phyloP scores from a whole-genome alignment of 2,113 vertebrate species.

The Octodon degus region DNA sequence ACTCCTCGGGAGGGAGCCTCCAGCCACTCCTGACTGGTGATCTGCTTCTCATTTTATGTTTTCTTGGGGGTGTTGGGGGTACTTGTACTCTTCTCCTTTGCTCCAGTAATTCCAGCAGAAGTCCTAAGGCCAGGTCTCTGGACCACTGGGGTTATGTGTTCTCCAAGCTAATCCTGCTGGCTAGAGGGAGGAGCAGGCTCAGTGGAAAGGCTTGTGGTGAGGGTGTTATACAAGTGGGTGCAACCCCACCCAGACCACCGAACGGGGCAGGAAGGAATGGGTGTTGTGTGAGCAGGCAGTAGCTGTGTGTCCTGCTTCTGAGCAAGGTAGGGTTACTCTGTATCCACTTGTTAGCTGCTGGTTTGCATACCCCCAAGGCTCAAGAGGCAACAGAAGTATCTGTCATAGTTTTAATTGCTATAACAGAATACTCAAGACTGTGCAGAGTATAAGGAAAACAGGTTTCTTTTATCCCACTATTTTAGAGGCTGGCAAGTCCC shows the following conservation, averaged over 20 bases:
- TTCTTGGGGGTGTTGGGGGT: background rate
- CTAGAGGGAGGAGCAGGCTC: background rate
- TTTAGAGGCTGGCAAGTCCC: background rate
- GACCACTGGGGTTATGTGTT: background rate
- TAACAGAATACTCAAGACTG: background rate
- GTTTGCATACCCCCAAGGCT: background rate
- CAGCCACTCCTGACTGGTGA: rapidly evolving
- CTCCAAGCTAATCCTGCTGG: background rate
- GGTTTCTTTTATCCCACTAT: background rate
- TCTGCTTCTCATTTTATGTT: background rate
- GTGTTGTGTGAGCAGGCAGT: background rate
- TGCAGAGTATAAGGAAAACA: background rate
- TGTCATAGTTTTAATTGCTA: background rate
- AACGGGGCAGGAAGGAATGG: background rate
- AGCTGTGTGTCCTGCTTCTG: background rate
- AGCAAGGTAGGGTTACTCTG: background rate
- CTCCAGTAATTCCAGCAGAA: background rate
- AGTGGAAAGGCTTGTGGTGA: background rate
- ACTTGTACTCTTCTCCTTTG: background rate
- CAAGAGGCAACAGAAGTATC: background rate
- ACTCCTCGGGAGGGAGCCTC: background rate
- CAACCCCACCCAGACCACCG: background rate
- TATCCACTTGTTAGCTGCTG: background rate
- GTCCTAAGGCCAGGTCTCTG: background rate
- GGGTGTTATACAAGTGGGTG: too few relatives aligned